These are phyloP conservation scores for Drosophila lutescens DNA, from an alignment of 2,888 invertebrate species.

Conservation along the genomic window DNA sequence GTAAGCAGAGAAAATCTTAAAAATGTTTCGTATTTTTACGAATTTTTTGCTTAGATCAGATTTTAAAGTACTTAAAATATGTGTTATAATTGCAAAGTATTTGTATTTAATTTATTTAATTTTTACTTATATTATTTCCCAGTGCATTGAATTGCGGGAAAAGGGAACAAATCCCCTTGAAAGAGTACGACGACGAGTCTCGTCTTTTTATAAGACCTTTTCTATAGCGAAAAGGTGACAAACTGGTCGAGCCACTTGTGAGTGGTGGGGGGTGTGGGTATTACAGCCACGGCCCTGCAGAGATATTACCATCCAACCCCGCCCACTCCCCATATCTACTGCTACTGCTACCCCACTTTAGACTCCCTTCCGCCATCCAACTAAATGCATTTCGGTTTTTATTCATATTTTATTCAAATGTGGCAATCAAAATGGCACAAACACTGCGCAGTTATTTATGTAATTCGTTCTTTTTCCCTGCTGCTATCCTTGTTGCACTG, in stretches of 20 bases:
- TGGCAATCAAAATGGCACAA: conserved; percentile 78
- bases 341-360: conserved; percentile 8
- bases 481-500: conserved; percentile 24
- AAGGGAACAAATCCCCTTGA: conserved; percentile 4
- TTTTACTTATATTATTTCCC: neutral
- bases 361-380: conserved; percentile 35
- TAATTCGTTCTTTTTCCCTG: conserved; percentile 39
- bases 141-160: conserved; percentile 1
- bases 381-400: conserved; percentile 80
- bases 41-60: too few relatives aligned
- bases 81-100: too few relatives aligned
- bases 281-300: conserved; percentile 1
- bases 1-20: too few relatives aligned
- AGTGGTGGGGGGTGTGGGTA: neutral
- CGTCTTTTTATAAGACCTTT: conserved; percentile 53
- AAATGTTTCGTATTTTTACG: too few relatives aligned
- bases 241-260: conserved; percentile 58
- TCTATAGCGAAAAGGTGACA: conserved; percentile 72
- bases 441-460: conserved; percentile 77
- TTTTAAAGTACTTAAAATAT: too few relatives aligned
- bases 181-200: conserved; percentile 9
- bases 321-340: conserved; percentile 18
- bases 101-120: neutral
- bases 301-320: conserved; percentile 18
- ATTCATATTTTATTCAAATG: conserved; percentile 80